Conservation (phyloP, 2,797 vertebrate genomes). For the Sebastes jordani region DNA sequence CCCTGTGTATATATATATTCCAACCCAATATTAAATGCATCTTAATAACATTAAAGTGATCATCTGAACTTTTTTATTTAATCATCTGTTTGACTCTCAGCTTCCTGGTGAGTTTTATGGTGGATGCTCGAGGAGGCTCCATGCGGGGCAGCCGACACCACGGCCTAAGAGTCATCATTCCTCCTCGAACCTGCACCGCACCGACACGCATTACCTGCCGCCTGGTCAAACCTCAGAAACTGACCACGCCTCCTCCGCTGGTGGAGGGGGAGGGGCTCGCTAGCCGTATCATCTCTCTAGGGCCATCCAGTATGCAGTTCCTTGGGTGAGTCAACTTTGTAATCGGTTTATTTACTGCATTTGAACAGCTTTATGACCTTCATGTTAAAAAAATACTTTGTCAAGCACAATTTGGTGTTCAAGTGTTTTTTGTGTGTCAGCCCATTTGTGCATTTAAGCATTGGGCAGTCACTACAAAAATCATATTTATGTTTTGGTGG, state of each 20-base stretch:
- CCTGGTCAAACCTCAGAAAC: conserved; percentile 95
- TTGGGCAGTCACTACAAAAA: background rate
- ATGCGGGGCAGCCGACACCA: conserved; percentile 97
- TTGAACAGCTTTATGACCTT: background rate
- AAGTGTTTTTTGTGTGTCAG: background rate
- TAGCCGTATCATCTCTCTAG: conserved; percentile 93
- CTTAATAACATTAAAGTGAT: background rate
- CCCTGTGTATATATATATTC: background rate
- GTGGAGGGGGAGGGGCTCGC: conserved; percentile 96
- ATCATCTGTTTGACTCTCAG: conserved; percentile 67
- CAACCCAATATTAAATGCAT: background rate
- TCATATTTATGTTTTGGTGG: background rate
- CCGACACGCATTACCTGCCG: conserved; percentile 97
- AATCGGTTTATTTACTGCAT: background rate
- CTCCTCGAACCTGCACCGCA: conserved; percentile 91
- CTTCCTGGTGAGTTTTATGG: conserved; percentile 99
- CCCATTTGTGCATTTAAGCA: background rate
- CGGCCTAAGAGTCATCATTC: conserved; percentile 93
- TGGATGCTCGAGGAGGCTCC: conserved; percentile 95
- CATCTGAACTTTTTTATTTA: background rate
- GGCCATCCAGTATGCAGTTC: conserved; percentile 94
- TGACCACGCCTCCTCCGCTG: conserved; percentile 90
- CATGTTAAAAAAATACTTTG: background rate
- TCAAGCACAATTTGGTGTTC: background rate
- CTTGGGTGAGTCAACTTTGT: conserved; percentile 88